Base-by-base conservation (phyloP, 2,888 invertebrate species). In the Villa cingulata region DNA sequence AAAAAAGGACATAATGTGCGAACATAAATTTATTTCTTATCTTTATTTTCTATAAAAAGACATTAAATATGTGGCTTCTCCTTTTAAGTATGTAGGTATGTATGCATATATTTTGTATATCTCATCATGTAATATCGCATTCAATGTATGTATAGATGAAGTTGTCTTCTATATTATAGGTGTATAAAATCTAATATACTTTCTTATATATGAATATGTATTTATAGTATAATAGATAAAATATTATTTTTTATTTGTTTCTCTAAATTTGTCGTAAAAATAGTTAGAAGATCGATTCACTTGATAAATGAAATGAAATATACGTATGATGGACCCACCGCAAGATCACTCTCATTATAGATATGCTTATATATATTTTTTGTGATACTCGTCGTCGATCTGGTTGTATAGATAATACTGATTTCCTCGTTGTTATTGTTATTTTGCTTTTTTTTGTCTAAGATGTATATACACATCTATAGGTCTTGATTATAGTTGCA, bases 1-100 rank as follows among this genome's bases (percentile, higher is more conserved):
- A 40, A 46, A 43, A 45, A 49, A 43, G 49, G 49, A 49, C 46
- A 19, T n/a, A 43, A 46, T 46, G 43, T 41, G 46, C 46, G 46
- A 46, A 46, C 49, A 49, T 49, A 49, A 46, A 46, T 49, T 49
- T 43, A 1, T 43, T 36, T 43, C 43, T 43, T n/a, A 19, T 32
- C 29, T 32, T 32, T 32, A 32, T 12, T 32, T 32, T 32, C 12
- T 12, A 3, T 32, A 32, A 32, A 32, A 12, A 32, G 29, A 32
- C 29, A 14, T 32, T 32, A 32, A 32, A 32, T 19, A 19, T 12
- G 43, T 18, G 32, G 34, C 43, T 43, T 43, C 37, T 43, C 37
- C 15, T 37, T 37, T 34, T 34, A 34, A 42, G 6, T 32, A 34
- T 15, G 23, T 23, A 23, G 4, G 7, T 23, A 7, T 23, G 7